A percentile compares a stretch with the other conserved stretches of the same genome.
phyloP scores from a whole-genome alignment of 1,140 invertebrate species.

The Conus betulinus region DNA sequence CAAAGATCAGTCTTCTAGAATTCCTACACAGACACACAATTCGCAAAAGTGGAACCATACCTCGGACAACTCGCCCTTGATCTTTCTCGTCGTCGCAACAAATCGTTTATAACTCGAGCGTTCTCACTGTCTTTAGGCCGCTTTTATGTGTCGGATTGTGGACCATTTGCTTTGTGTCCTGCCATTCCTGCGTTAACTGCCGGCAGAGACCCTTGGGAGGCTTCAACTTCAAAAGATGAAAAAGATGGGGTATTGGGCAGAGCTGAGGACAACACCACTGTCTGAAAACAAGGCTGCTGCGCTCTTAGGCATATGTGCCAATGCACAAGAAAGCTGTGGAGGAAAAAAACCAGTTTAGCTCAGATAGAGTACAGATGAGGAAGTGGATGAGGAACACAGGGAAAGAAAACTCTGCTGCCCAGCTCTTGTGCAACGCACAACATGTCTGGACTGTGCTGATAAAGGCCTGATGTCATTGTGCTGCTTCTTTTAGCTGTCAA shows the following conservation, averaged over 20 bases:
- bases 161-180: constrained; percentile 36
- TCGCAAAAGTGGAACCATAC: neutral
- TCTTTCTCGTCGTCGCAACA: neutral
- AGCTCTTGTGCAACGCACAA: neutral
- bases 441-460: neutral
- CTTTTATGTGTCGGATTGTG: constrained; percentile 33
- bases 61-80: constrained; percentile 3
- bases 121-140: constrained; percentile 19
- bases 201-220: too few relatives aligned
- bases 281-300: neutral
- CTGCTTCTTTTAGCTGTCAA: neutral
- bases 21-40: too few relatives aligned
- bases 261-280: neutral
- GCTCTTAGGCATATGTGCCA: neutral
- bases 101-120: neutral
- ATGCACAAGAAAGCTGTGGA: neutral
- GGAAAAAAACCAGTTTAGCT: neutral
- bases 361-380: too few relatives aligned
- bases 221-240: neutral
- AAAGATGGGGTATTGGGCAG: neutral
- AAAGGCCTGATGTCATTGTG: neutral
- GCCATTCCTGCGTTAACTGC: constrained; percentile 17
- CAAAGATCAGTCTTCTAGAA: too few relatives aligned
- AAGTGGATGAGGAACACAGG: neutral
- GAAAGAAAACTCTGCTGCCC: neutral